Evolutionary conservation across 1,140 invertebrate genomes (phyloP), one percentile per base, ranked within the genome.

Genomic region (Chrysomallon squamiferum): DNA sequence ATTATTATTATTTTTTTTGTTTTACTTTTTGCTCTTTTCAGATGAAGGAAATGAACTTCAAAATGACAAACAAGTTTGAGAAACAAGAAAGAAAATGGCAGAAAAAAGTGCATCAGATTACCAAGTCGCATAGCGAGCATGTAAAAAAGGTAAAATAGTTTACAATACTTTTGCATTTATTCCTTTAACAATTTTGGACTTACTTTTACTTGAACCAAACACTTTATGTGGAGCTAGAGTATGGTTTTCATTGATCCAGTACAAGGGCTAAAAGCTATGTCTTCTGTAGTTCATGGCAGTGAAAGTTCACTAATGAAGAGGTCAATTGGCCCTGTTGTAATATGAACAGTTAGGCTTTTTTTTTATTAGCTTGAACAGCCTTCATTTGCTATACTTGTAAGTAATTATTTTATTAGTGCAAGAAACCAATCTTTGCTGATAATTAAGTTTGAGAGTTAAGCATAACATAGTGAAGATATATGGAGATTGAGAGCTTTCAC

Each of bases 21-120:
- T 6, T n/a, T 25, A 30, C 18, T 25, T 13, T 33, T 33, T 13
- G 2, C 1, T 59, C 27, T 41, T 52, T 43, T 27, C 38, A 81
- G 80, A 50, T 77, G 47, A 63, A 76, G 3, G 49, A 63, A 7
- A 67, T 80, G 11, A 73, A 77, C 50, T 27, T 63, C 6, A 62
- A 63, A 9, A 62, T 79, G 43, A 58, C 72, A 13, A 66, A 49
- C 11, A 75, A 76, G 33, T 70, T 79, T 9, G 59, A 62, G 1
- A 70, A 73, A 56, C 74, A 81, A 45, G 75, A 82, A 25, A 75
- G 57, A 54, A 71, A 72, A 49, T 79, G 73, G 74, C 68, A 78
- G 68, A 72, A 65, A 47, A 69, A 73, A 57, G 52, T 81, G 43
- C 58, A 76, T 6, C 49, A 68, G 7, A 62, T 81, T 65, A 69